These are phyloP conservation scores for Eueremaeus valkanovi DNA, from an alignment of 2,888 invertebrate species.

Conservation along the genomic window DNA sequence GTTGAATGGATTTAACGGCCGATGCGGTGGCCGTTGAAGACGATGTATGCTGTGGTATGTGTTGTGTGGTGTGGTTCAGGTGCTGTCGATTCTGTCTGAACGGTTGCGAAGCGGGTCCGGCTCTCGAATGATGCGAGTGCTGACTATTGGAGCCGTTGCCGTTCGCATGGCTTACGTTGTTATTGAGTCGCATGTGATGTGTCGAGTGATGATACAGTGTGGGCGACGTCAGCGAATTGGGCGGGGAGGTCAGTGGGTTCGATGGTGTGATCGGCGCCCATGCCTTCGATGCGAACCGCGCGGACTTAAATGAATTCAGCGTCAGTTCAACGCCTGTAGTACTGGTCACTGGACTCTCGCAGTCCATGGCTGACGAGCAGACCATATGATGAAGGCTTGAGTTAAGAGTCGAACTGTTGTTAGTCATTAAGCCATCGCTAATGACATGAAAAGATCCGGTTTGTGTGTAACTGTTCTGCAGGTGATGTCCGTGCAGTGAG, in stretches of 20 bases:
- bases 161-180: not conserved
- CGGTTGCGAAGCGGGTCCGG: not conserved
- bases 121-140: slow-evolving; percentile 9
- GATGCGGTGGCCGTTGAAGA: not conserved
- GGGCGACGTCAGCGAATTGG: not conserved
- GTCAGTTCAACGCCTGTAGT: slow-evolving; percentile 43
- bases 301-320: slow-evolving; percentile 43
- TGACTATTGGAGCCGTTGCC: slow-evolving; percentile 20
- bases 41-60: not conserved
- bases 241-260: not conserved
- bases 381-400: slow-evolving; percentile 43
- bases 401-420: slow-evolving; percentile 44
- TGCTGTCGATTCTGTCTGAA: not conserved
- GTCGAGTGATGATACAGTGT: slow-evolving; percentile 8
- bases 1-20: slow-evolving; percentile 1
- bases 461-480: slow-evolving; percentile 49
- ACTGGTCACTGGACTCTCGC: slow-evolving; percentile 61
- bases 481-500: slow-evolving; percentile 45
- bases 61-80: not conserved
- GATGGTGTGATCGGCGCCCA: slow-evolving; percentile 22
- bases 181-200: slow-evolving; percentile 19
- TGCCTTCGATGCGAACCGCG: not conserved
- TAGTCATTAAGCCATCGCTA: slow-evolving; percentile 40
- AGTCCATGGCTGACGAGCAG: slow-evolving; percentile 65
- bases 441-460: slow-evolving; percentile 44